These are phyloP conservation scores for Stomatorhinus walkeri DNA, from an alignment of 2,797 vertebrate genomes.

Conservation along the genomic window DNA sequence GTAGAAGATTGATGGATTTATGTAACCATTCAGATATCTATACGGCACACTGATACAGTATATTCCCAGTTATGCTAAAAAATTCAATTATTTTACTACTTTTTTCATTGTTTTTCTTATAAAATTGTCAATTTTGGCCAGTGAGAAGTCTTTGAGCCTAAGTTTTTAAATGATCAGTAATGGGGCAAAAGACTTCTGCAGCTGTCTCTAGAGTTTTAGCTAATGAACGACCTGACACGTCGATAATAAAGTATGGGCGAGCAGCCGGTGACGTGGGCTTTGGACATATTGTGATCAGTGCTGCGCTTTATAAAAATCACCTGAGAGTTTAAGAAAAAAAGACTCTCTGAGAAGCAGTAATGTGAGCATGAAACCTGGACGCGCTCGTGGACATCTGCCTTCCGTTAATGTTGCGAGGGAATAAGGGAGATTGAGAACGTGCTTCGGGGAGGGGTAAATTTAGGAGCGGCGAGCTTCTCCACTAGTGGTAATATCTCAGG, in stretches of 20 bases:
- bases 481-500: slow-evolving; percentile 52
- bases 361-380: slow-evolving; percentile 50
- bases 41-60: neutral
- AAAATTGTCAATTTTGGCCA: neutral
- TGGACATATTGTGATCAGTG: slow-evolving; percentile 52
- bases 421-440: slow-evolving; percentile 54
- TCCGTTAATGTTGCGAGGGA: slow-evolving; percentile 63
- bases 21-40: neutral
- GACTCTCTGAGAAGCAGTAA: slow-evolving; percentile 39
- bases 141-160: neutral
- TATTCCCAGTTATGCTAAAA: neutral
- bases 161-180: slow-evolving; percentile 14
- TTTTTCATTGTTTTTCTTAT: neutral
- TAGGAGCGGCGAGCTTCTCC: slow-evolving; percentile 53
- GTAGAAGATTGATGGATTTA: neutral
- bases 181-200: slow-evolving; percentile 19
- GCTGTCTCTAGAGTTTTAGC: slow-evolving; percentile 51
- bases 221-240: slow-evolving; percentile 55
- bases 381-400: slow-evolving; percentile 59
- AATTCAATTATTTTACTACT: neutral
- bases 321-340: slow-evolving; percentile 48
- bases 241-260: slow-evolving; percentile 55
- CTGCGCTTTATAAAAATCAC: slow-evolving; percentile 51
- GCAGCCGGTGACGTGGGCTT: slow-evolving; percentile 45
- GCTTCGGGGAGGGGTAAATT: slow-evolving; percentile 56